phyloP scores from a whole-genome alignment of 1,140 invertebrate genomes.

The Aradophagus sp. region DNA sequence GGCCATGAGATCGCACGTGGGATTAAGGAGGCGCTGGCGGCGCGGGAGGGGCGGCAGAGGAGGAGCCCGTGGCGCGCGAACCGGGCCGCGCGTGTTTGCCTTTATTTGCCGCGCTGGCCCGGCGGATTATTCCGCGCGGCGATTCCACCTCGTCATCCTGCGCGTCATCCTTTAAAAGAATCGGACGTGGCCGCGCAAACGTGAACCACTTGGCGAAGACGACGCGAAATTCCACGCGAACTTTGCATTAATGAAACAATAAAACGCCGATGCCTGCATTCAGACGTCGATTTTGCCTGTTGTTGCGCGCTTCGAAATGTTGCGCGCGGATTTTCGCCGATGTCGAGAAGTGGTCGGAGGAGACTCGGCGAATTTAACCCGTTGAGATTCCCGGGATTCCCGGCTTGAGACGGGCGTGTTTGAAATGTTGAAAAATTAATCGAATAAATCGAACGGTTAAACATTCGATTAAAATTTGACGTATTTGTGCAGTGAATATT shows the following conservation, averaged over 20 bases:
- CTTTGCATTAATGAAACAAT: background rate
- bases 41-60: constrained; percentile 46
- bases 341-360: too few relatives aligned
- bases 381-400: too few relatives aligned
- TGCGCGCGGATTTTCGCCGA: too few relatives aligned
- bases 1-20: constrained; percentile 70
- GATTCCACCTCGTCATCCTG: constrained; percentile 55
- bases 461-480: too few relatives aligned
- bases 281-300: constrained; percentile 5
- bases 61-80: constrained; percentile 31
- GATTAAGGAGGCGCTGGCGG: constrained; percentile 69
- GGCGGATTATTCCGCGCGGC: constrained; percentile 66
- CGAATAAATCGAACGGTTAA: too few relatives aligned
- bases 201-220: background rate
- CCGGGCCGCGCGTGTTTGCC: constrained; percentile 62
- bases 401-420: too few relatives aligned
- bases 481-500: too few relatives aligned
- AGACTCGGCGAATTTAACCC: too few relatives aligned
- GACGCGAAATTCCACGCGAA: too few relatives aligned
- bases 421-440: too few relatives aligned
- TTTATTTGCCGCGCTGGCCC: constrained; percentile 65
- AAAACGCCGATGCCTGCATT: background rate
- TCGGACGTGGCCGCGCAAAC: constrained; percentile 10
- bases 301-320: constrained; percentile 58
- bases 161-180: constrained; percentile 27